These are phyloP conservation scores for Macrosteles quadrilineatus DNA, from an alignment of 1,140 invertebrate species.

Conservation along the genomic window DNA sequence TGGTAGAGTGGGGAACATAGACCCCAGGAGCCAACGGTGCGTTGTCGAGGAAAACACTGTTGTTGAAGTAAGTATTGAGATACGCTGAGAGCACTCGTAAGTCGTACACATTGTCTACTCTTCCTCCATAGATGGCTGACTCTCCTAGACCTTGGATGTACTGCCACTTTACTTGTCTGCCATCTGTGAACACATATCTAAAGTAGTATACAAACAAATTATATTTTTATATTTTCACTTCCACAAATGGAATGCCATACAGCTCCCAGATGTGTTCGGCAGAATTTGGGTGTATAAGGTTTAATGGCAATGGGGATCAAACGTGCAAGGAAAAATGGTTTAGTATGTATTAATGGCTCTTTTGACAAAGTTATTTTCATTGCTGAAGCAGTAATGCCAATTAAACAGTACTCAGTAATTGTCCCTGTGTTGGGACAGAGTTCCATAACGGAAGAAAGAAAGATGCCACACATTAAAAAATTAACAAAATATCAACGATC, in stretches of 20 bases:
- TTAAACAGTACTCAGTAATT: no score
- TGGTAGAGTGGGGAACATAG: conserved; percentile 53
- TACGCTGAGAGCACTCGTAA: conserved; percentile 71
- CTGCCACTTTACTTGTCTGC: conserved; percentile 65
- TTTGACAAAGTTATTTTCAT: no score
- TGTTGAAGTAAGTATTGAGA: conserved; percentile 70
- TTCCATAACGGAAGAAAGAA: no score
- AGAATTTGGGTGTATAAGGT: no score
- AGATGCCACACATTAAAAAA: no score
- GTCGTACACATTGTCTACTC: conserved; percentile 83
- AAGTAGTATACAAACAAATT: neutral
- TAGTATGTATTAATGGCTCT: no score
- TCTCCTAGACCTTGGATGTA: conserved; percentile 79
- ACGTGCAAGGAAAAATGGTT: no score
- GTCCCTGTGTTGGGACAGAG: no score
- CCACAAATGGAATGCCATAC: neutral
- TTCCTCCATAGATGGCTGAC: conserved; percentile 84
- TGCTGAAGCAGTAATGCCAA: no score
- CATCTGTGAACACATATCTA: conserved; percentile 34
- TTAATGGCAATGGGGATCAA: no score
- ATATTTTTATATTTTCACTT: neutral
- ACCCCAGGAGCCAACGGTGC: conserved; percentile 56
- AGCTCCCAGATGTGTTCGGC: no score
- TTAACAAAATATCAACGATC: no score
- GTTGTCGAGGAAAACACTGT: conserved; percentile 59